phyloP scores from a whole-genome alignment of 2,797 vertebrate genomes.

The Falco peregrinus region DNA sequence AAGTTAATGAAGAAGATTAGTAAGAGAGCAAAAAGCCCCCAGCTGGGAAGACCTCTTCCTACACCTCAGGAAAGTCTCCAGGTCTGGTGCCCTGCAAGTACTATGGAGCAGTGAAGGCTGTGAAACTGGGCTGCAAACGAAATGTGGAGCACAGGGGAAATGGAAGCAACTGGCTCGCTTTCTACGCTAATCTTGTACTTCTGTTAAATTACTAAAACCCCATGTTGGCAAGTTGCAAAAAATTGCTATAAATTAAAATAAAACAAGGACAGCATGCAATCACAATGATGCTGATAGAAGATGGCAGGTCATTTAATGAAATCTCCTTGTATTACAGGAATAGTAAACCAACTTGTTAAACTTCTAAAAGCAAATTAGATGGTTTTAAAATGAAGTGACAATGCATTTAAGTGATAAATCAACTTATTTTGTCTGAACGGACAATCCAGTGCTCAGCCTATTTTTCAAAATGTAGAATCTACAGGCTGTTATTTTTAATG shows the following conservation, averaged over 20 bases:
- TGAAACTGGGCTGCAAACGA: not conserved
- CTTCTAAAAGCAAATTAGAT: slow-evolving; percentile 1
- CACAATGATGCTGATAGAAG: slow-evolving; percentile 23
- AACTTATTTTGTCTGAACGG: not conserved
- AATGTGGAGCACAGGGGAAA: not conserved
- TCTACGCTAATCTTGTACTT: not conserved
- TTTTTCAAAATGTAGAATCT: not conserved
- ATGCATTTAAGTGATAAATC: slow-evolving; percentile 25
- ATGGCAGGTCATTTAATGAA: slow-evolving; percentile 22
- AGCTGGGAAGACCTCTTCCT: not conserved
- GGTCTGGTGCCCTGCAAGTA: not conserved
- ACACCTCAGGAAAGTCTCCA: not conserved
- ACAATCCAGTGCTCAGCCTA: not conserved
- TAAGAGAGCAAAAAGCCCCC: not conserved
- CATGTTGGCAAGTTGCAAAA: not conserved
- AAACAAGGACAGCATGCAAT: not conserved
- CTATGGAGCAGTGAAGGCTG: not conserved
- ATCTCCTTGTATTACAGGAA: not conserved
- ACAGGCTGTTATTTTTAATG: not conserved
- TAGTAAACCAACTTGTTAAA: slow-evolving; percentile 27
- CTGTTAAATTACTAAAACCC: not conserved
- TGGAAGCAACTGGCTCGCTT: not conserved
- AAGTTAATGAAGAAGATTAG: not conserved
- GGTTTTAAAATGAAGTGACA: slow-evolving; percentile 19
- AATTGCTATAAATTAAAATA: slow-evolving; percentile 9